Base-by-base conservation (phyloP, 2,888 invertebrate genomes). In the Aelia acuminata region DNA sequence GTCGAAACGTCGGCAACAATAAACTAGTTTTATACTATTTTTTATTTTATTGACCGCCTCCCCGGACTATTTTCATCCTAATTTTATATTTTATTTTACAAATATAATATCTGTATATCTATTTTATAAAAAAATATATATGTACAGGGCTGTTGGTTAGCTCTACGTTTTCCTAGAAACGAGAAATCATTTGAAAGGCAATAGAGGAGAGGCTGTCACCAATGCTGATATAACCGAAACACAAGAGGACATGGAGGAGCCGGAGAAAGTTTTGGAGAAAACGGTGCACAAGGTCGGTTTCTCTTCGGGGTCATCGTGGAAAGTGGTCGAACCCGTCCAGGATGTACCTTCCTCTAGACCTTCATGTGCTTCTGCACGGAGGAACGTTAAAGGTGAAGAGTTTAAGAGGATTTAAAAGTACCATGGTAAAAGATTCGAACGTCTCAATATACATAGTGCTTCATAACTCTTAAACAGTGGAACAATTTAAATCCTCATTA, bases 241-340 rank as follows among this genome's bases (percentile, higher is more conserved):
- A 80, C 43, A 47, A 80, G 80, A 80, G 80, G 43, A n/a, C 80
- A n/a, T 11, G 43, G 43, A 80, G 43, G n/a, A 13, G n/a, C 80
- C 8, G 47, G 80, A 43, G 80, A 80, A 80, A 80, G 80, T 80
- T 80, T 80, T 22, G 80, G 80, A 80, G 80, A 80, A 80, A 80
- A 80, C 80, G 80, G 80, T 80, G 80, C 22, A n/a, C 80, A 43
- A 39, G 43, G 80, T 43, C 43, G 80, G 80, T 80, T 80, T 80
- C 80, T 80, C 80, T 80, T 80, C 80, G 80, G 47, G 80, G 80
- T 80, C 80, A 80, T 39, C 80, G 11, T 43, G 80, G 80, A 47
- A 47, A 80, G 80, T 80, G n/a, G 43, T 80, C n/a, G 43, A 47
- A 4, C 43, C 39, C 43, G 18, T 80, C 43, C 80, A 80, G 80